phyloP scores from a whole-genome alignment of 1,140 invertebrate genomes.

The Temnothorax longispinosus region DNA sequence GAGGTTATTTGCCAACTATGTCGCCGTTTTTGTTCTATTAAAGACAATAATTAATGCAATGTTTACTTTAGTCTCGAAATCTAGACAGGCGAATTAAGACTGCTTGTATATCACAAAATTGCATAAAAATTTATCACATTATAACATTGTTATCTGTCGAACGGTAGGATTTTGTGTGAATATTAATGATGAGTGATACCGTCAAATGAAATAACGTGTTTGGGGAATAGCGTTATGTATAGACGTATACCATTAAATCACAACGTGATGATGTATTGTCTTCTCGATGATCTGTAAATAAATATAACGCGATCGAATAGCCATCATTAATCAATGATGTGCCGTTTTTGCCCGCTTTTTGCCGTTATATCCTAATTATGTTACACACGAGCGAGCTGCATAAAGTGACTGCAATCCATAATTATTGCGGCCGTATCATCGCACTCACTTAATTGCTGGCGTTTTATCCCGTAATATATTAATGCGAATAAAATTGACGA shows the following conservation, averaged over 20 bases:
- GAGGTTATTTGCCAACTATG: background rate
- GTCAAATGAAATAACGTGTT: slow-evolving; percentile 13
- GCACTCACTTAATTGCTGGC: slow-evolving; percentile 52
- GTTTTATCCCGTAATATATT: slow-evolving; percentile 46
- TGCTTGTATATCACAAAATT: background rate
- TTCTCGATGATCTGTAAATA: slow-evolving; percentile 46
- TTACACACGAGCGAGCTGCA: slow-evolving; percentile 30
- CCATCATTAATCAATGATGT: slow-evolving; percentile 43
- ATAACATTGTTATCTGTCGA: background rate
- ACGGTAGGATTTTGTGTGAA: background rate
- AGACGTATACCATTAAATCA: slow-evolving; percentile 29
- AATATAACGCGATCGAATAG: slow-evolving; percentile 17
- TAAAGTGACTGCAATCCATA: slow-evolving; percentile 45
- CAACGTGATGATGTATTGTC: slow-evolving; percentile 41
- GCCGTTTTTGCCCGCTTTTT: slow-evolving; percentile 28
- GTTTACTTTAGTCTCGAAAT: background rate
- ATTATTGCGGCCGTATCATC: slow-evolving; percentile 38
- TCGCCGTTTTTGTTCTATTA: background rate
- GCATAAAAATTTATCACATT: slow-evolving; percentile 10
- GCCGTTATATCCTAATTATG: slow-evolving; percentile 31
- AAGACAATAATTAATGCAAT: background rate
- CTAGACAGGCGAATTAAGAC: background rate
- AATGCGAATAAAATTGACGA: slow-evolving; percentile 30
- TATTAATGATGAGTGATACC: slow-evolving; percentile 44
- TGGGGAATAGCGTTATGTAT: background rate